Percentiles rank a stretch among this genome's conserved stretches.
These are phyloP conservation scores for Oryzias dopingdopingensis DNA, from an alignment of 2,797 vertebrate genomes.

Conservation along the genomic window DNA sequence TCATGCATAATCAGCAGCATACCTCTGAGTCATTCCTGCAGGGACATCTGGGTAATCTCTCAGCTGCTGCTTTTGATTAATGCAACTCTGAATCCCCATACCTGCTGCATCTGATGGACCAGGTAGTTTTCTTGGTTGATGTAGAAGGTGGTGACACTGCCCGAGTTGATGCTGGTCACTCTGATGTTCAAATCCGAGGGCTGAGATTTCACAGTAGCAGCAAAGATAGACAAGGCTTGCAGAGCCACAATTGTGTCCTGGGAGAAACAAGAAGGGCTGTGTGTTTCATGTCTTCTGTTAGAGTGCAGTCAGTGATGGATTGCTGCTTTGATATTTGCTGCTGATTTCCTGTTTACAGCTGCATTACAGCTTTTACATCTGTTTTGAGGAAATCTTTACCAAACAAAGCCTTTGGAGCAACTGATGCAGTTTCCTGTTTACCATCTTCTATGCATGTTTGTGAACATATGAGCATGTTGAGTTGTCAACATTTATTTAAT, in stretches of 20 bases:
- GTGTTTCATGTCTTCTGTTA: not conserved
- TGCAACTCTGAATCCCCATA: slow-evolving; percentile 36
- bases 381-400: too few species aligned
- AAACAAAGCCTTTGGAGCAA: not conserved
- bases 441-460: slow-evolving; percentile 7
- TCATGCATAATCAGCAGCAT: too few species aligned
- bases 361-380: too few species aligned
- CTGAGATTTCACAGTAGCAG: slow-evolving; percentile 43
- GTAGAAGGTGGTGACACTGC: slow-evolving; percentile 63
- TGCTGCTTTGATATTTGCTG: slow-evolving; percentile 18
- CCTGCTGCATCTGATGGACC: slow-evolving; percentile 81
- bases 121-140: slow-evolving; percentile 76
- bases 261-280: not conserved
- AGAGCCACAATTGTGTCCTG: slow-evolving; percentile 89
- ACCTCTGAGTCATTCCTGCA: too few species aligned
- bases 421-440: not conserved
- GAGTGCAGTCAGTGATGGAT: not conserved
- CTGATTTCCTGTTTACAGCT: slow-evolving; percentile 21
- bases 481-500: slow-evolving; percentile 17
- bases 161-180: slow-evolving; percentile 28
- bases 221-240: slow-evolving; percentile 82
- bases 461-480: slow-evolving; percentile 4
- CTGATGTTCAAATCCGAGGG: slow-evolving; percentile 67
- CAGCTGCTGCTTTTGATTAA: too few species aligned
- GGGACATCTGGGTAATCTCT: too few species aligned